Conservation (phyloP, 2,888 invertebrate species). For the Spodoptera exigua region DNA sequence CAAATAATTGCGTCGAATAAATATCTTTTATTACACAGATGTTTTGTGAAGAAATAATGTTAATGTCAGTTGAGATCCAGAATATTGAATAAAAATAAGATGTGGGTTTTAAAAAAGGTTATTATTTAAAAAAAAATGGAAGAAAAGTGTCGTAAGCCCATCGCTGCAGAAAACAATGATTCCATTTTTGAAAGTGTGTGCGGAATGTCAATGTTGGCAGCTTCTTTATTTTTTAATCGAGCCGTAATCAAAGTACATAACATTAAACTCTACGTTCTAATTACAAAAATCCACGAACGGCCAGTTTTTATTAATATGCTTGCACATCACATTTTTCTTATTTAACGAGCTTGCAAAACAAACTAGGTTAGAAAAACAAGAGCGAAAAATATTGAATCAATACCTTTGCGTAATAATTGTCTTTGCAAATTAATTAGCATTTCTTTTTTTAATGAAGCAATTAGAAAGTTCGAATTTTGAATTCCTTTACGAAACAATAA, state of each 20-base stretch:
- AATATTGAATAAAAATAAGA: too few relatives aligned
- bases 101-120: too few relatives aligned
- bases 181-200: background rate
- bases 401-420: constrained; percentile 55
- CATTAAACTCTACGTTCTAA: constrained; percentile 41
- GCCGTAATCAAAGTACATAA: constrained; percentile 12
- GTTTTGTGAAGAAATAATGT: background rate
- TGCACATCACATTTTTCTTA: constrained; percentile 39
- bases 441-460: background rate
- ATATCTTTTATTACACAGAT: constrained; percentile 25
- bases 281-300: constrained; percentile 51
- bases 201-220: too few relatives aligned
- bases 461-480: constrained; percentile 1
- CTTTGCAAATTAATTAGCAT: constrained; percentile 8
- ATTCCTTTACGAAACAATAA: too few relatives aligned
- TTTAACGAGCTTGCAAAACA: constrained; percentile 63
- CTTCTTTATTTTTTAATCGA: too few relatives aligned
- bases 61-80: too few relatives aligned
- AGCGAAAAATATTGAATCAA: constrained; percentile 56
- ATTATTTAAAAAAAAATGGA: too few relatives aligned
- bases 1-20: constrained; percentile 8
- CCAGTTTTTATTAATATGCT: constrained; percentile 46
- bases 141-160: too few relatives aligned
- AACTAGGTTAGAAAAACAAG: constrained; percentile 75
- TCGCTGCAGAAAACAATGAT: too few relatives aligned